phyloP scores from a whole-genome alignment of 2,797 vertebrate species.

The Phaenicophaeus curvirostris region DNA sequence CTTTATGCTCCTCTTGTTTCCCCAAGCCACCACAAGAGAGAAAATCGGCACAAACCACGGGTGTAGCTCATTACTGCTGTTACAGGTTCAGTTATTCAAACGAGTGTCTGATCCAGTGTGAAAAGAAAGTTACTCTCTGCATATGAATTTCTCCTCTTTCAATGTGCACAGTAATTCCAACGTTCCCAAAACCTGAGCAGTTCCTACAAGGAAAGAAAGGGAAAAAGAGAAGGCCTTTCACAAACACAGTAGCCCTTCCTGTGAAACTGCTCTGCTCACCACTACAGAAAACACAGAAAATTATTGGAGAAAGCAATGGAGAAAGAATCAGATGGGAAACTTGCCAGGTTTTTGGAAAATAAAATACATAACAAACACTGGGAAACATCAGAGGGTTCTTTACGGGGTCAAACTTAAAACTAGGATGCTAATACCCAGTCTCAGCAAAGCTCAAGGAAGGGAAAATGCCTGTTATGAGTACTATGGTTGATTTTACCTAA shows the following conservation, averaged over 20 bases:
- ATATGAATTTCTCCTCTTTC: background rate
- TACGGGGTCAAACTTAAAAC: background rate
- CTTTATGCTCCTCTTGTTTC: background rate
- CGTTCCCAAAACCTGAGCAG: background rate
- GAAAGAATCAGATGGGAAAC: background rate
- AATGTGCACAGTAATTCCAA: background rate
- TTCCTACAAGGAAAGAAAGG: background rate
- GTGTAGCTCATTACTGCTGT: background rate
- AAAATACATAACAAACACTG: background rate
- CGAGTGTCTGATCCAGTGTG: background rate
- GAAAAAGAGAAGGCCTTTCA: background rate
- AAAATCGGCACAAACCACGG: rapidly evolving
- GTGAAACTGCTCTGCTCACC: background rate
- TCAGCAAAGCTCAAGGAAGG: background rate
- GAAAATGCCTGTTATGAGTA: background rate
- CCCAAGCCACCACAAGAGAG: background rate
- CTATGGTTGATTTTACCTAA: background rate
- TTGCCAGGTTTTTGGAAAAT: background rate
- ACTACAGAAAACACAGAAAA: background rate
- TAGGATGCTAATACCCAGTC: background rate
- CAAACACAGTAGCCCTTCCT: background rate
- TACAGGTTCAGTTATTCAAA: background rate
- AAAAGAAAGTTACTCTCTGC: background rate
- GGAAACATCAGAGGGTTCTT: background rate
- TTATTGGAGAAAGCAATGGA: background rate